A percentile compares a stretch with the other conserved stretches of the same genome.
phyloP scores from a whole-genome alignment of 2,113 vertebrate species.

The Catagonus wagneri region DNA sequence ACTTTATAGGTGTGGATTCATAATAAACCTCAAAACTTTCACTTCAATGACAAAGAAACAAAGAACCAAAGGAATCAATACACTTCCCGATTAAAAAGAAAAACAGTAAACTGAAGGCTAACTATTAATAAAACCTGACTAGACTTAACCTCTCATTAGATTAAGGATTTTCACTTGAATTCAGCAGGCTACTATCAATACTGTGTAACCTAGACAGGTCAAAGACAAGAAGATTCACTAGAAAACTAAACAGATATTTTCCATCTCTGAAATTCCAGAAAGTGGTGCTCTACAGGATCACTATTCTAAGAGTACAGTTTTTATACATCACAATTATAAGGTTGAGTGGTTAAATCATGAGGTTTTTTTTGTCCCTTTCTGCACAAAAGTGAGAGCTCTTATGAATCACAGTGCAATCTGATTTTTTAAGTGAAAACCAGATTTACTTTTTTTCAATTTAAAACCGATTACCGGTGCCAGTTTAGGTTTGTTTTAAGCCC shows the following conservation, averaged over 20 bases:
- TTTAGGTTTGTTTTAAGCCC: not conserved
- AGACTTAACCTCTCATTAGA: not conserved
- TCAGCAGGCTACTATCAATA: not conserved
- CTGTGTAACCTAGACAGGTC: not conserved
- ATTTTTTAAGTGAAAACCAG: not conserved
- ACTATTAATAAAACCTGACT: not conserved
- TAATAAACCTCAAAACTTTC: not conserved
- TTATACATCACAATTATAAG: slow-evolving; percentile 41
- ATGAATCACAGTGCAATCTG: not conserved
- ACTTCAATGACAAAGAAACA: not conserved
- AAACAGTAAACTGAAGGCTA: not conserved
- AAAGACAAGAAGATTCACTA: not conserved
- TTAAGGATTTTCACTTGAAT: not conserved
- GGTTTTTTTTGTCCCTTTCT: slow-evolving; percentile 40
- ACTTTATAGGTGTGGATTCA: not conserved
- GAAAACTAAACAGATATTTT: not conserved
- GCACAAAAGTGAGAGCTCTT: not conserved
- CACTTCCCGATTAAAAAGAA: not conserved
- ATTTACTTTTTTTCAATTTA: slow-evolving; percentile 43
- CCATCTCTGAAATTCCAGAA: not conserved
- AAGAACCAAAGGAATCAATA: not conserved
- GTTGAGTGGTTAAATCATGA: not conserved
- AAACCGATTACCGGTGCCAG: slow-evolving; percentile 1
- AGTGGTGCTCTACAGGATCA: not conserved
- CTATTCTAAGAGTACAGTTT: slow-evolving; percentile 21